Percentiles rank a stretch among this genome's conserved stretches.
phyloP scores from a whole-genome alignment of 2,113 vertebrate genomes.

The Scopus umbretta region DNA sequence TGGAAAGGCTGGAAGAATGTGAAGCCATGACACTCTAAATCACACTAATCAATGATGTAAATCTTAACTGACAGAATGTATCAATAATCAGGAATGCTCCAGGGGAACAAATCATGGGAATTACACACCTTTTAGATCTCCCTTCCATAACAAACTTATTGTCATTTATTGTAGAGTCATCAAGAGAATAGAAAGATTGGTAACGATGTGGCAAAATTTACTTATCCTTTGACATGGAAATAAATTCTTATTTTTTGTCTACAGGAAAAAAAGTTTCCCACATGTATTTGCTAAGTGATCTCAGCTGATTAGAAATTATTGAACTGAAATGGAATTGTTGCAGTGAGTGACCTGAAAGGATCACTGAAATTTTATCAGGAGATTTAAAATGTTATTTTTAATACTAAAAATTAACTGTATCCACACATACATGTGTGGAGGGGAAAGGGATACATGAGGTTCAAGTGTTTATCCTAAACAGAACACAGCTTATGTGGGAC shows the following conservation, averaged over 20 bases:
- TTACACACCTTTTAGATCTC: neutral
- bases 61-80: conserved; percentile 20
- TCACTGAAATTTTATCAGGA: neutral
- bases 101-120: neutral
- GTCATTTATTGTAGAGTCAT: neutral
- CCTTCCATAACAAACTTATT: neutral
- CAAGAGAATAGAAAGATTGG: neutral
- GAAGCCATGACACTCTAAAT: conserved; percentile 13
- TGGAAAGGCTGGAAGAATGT: neutral
- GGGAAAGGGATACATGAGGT: neutral
- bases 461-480: neutral
- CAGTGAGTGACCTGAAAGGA: neutral
- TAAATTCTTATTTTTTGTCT: neutral
- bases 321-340: neutral
- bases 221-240: neutral
- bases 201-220: neutral
- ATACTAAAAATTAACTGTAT: neutral
- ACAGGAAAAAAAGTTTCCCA: neutral
- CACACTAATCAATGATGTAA: conserved; percentile 50
- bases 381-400: neutral
- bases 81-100: conserved; percentile 33
- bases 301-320: neutral
- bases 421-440: neutral
- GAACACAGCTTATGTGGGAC: neutral
- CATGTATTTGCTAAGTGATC: neutral